These are phyloP conservation scores for Entomobrya proxima DNA, from an alignment of 2,888 invertebrate species.

Conservation along the genomic window DNA sequence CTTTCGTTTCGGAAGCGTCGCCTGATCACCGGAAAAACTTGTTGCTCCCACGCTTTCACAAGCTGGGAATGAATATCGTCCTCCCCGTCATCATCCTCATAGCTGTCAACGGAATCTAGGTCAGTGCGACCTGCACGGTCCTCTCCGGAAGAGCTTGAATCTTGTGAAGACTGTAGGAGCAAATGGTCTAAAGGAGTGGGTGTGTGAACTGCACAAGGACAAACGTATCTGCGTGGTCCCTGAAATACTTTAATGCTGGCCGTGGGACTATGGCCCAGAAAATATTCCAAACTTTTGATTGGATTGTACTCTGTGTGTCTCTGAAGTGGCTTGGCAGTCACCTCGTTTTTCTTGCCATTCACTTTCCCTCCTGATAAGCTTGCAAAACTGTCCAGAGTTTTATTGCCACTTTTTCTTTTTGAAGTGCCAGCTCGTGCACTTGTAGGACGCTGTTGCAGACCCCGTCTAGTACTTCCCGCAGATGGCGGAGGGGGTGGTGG, in stretches of 20 bases:
- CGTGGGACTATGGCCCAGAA: constrained; percentile 48
- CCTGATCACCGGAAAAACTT: constrained; percentile 77
- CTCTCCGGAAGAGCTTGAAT: neutral
- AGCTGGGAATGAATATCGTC: constrained; percentile 77
- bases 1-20: constrained; percentile 78
- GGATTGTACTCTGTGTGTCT: constrained; percentile 45
- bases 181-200: constrained; percentile 37
- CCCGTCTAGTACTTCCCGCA: neutral
- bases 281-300: constrained; percentile 47
- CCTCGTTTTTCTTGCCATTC: constrained; percentile 3
- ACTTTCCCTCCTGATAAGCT: neutral
- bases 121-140: constrained; percentile 73
- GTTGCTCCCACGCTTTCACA: constrained; percentile 78
- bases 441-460: neutral
- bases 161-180: neutral
- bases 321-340: constrained; percentile 16
- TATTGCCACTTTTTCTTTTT: neutral
- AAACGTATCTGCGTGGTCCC: constrained; percentile 55
- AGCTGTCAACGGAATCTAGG: constrained; percentile 76
- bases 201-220: constrained; percentile 47
- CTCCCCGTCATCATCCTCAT: constrained; percentile 76
- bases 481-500: neutral
- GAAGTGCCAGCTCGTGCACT: neutral
- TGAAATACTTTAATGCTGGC: constrained; percentile 55
- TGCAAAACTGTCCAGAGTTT: neutral